Base-by-base conservation (phyloP, 2,888 invertebrate species). In the Cosmorhoe ocellata region DNA sequence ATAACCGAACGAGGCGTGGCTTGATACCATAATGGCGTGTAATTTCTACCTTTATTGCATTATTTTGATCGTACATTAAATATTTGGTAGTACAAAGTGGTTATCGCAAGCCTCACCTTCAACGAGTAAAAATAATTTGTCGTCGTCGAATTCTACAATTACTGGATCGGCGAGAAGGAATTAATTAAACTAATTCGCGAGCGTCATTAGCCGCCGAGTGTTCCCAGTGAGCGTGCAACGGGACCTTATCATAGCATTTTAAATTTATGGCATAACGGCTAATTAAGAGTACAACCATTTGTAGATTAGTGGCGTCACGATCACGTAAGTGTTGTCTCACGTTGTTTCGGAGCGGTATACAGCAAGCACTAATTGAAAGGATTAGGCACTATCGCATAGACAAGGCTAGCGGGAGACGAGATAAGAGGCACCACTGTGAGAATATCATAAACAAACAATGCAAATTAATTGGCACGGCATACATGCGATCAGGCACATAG, bases 251-350 rank as follows among this genome's bases (percentile, higher is more conserved):
- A 78, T 72, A 61, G 80, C 73, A 75, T 79, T 82, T 80, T 79
- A 85, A 87, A 84, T 86, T 81, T 87, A 84, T 86, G 77, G 82
- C 78, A 79, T 81, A 81, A 79, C 80, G 77, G 75, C 80, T 87
- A 88, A 86, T 86, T 88, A 87, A 84, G 77, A 79, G 79, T 76
- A 80, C 70, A 78, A 71, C 79, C 77, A 76, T 79, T 83, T 75
- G 71, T 74, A 73, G 64, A 78, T 71, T 72, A 67, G 60, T 74
- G 68, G 74, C 76, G 79, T 84, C 83, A 86, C 84, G 86, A 85
- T 71, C 75, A 67, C 68, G 58, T 50, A 39, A 76, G 61, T 71
- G 74, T 79, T 71, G 44, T 50, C 44, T 72, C 69, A 73, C 76
- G 73, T 77, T 81, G 81, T 77, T 76, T 71, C 69, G 58, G 62